Conservation (phyloP, 2,113 vertebrate species). For the Oreochromis aureus region DNA sequence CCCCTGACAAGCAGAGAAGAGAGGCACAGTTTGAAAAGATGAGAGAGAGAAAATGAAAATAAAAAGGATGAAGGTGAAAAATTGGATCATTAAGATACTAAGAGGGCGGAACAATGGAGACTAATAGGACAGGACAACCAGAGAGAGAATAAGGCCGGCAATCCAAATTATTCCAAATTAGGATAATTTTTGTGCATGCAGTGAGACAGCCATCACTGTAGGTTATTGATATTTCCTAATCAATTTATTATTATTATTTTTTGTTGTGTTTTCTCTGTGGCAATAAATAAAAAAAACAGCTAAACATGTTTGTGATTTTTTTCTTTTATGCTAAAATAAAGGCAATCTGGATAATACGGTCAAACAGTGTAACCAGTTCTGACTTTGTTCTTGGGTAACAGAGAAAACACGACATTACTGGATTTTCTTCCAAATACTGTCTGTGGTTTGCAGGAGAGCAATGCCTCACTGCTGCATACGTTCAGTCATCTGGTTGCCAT, state of each 20-base stretch:
- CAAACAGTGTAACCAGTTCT: background rate
- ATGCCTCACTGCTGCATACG: background rate
- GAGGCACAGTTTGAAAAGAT: background rate
- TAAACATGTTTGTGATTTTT: background rate
- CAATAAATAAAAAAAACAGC: background rate
- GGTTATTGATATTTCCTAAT: background rate
- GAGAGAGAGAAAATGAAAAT: background rate
- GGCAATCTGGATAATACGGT: background rate
- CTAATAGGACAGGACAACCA: background rate
- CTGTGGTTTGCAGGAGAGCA: background rate
- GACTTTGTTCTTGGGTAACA: background rate
- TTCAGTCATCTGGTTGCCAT: background rate
- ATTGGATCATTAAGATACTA: background rate
- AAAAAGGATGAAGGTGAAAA: background rate
- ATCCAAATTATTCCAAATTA: background rate
- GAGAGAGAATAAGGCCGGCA: background rate
- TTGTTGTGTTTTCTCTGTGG: background rate
- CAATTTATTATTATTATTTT: background rate
- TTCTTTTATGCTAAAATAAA: background rate
- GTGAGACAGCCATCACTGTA: background rate
- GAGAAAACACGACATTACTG: background rate
- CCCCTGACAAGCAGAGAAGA: background rate
- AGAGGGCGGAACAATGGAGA: background rate
- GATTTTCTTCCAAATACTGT: background rate
- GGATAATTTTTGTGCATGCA: background rate